Conservation (phyloP, 2,888 invertebrate species). For the Octonoba sinensis region DNA sequence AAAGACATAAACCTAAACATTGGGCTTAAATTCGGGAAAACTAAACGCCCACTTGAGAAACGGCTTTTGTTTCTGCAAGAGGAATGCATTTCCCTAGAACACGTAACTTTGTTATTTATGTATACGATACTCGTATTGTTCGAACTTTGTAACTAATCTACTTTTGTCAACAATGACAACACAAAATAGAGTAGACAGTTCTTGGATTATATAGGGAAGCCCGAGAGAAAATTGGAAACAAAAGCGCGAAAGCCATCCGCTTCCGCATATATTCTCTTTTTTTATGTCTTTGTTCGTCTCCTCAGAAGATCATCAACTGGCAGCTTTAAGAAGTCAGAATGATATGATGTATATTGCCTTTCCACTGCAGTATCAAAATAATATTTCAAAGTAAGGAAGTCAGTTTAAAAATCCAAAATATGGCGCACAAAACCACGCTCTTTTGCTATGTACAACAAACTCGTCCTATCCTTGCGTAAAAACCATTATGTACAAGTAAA, state of each 20-base stretch:
- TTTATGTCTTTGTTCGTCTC: constrained; percentile 26
- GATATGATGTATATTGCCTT: constrained; percentile 57
- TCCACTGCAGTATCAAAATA: constrained; percentile 42
- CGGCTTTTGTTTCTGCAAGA: constrained; percentile 17
- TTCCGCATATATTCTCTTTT: neutral
- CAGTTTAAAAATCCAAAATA: constrained; percentile 50
- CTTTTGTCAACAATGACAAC: constrained; percentile 54
- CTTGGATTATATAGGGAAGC: constrained; percentile 55
- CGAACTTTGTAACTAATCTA: constrained; percentile 64
- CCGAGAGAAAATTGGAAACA: constrained; percentile 44
- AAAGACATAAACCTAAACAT: neutral
- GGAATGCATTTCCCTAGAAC: constrained; percentile 44
- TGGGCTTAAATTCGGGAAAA: constrained; percentile 55
- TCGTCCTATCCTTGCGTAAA: neutral
- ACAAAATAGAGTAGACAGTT: constrained; percentile 53
- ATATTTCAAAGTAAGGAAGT: constrained; percentile 21
- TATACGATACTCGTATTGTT: constrained; percentile 64
- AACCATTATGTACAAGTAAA: constrained; percentile 49
- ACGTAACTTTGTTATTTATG: constrained; percentile 60
- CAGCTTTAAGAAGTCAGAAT: constrained; percentile 34
- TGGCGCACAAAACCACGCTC: neutral
- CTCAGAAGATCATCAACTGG: constrained; percentile 21
- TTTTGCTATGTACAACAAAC: constrained; percentile 36
- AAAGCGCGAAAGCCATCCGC: constrained; percentile 24
- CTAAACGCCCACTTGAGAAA: constrained; percentile 15